Evolutionary conservation across 2,888 invertebrate species (phyloP), one percentile per base, ranked within the genome.

Genomic region (Deilephila elpenor): DNA sequence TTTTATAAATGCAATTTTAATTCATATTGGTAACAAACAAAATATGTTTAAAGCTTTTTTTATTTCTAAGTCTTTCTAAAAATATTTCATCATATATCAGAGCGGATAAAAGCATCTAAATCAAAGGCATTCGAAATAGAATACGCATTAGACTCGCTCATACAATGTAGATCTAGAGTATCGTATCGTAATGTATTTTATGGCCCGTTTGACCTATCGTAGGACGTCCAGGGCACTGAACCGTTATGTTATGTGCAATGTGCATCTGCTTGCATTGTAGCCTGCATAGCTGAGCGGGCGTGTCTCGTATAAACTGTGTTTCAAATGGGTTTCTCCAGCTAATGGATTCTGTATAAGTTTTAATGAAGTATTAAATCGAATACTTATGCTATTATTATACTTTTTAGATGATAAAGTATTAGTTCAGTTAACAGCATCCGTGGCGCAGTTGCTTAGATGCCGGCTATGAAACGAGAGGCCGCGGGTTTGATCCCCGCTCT

Each of bases 141-240:
- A 67, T 37, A 5, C 51, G 44, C 44, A 51, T 67, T 51, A 67
- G 64, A 51, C 44, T 11, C 44, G 67, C 44, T n/a, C 32, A 34
- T 62, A 34, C n/a, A 44, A 7, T 44, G 64, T 64, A 37, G 25
- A 67, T 14, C 51, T 44, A 44, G 5, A 44, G 20, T n/a, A n/a
- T 20, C 37, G 64, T 64, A 32, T 64, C 56, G 64, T 20, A 8
- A 51, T 67, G 51, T 67, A 44, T 44, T 67, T 67, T 67, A 67
- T 51, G 7, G 51, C 6, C 14, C 4, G 6, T 67, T 14, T 67
- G 51, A 67, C 67, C 67, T 67, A 51, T 67, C 25, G 11, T 51
- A 67, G 25, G 67, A 67, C 67, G 25, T 67, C 25, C 25, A 51
- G 67, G 44, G 44, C 67, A 67, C 1, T 51, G 67, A 67, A 51